phyloP scores from a whole-genome alignment of 2,113 vertebrate species.

The Phaethornis superciliosus region DNA sequence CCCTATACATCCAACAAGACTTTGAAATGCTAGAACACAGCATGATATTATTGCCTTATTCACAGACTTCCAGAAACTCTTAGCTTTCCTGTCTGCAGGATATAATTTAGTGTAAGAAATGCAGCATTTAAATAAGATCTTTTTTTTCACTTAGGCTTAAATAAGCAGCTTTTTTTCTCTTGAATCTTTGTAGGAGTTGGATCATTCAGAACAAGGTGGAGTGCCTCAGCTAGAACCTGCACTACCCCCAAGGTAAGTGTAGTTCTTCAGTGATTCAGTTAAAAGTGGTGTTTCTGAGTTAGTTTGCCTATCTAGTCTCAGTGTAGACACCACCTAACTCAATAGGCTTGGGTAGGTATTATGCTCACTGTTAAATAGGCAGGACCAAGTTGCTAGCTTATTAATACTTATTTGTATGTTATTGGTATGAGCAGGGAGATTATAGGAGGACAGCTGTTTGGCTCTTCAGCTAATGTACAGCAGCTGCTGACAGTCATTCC shows the following conservation, averaged over 20 bases:
- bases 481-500: constrained; percentile 48
- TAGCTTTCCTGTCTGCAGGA: neutral
- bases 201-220: constrained; percentile 48
- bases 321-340: neutral
- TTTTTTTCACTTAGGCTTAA: neutral
- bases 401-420: neutral
- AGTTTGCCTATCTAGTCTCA: neutral
- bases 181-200: constrained; percentile 73
- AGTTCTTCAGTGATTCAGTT: neutral
- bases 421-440: neutral
- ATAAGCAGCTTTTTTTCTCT: constrained; percentile 19
- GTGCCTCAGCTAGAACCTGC: constrained; percentile 58
- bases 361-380: neutral
- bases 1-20: neutral
- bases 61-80: neutral
- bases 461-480: constrained; percentile 22
- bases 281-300: neutral
- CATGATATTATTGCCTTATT: neutral
- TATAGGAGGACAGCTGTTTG: constrained; percentile 31
- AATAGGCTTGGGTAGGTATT: neutral
- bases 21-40: neutral
- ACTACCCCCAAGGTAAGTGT: constrained; percentile 83
- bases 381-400: neutral
- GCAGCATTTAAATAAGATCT: neutral
- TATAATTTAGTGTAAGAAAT: neutral